Evolutionary conservation across 2,888 invertebrate species (phyloP).

Genomic region (Poecilobothrus nobilitatus): DNA sequence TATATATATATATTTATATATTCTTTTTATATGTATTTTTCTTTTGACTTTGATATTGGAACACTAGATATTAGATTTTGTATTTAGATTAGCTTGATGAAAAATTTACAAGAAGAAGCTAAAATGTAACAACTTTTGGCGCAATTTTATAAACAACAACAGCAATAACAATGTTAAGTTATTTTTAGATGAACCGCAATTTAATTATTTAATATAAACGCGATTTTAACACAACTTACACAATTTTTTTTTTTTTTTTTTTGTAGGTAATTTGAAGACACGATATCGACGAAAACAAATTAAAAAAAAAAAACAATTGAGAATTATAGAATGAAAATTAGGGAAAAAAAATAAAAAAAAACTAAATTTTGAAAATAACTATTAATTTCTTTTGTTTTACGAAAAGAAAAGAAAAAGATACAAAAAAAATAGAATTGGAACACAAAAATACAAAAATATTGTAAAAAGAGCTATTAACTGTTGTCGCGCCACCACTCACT

Average conservation of each 20-base stretch:
- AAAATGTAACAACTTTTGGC: neutral
- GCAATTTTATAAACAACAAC: neutral
- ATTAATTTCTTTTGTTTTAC: neutral
- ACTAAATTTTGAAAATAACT: neutral
- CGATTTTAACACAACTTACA: neutral
- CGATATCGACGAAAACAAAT: neutral
- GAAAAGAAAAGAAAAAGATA: neutral
- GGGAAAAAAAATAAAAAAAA: neutral
- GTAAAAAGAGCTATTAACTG: neutral
- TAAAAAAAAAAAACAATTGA: neutral
- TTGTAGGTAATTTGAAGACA: neutral
- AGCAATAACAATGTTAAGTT: neutral
- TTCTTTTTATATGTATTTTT: neutral
- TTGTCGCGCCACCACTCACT: slow-evolving; percentile 5
- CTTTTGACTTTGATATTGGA: neutral
- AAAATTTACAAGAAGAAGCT: too few species aligned
- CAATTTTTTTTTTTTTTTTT: neutral
- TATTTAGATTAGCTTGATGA: too few species aligned
- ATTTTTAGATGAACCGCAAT: neutral
- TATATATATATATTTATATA: slow-evolving; percentile 12
- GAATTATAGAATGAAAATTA: neutral
- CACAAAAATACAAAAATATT: neutral
- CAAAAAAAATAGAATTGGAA: neutral
- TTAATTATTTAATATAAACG: slow-evolving; percentile 1
- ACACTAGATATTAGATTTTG: neutral